Percentiles rank a stretch among this genome's conserved stretches.
Conservation (phyloP, 2,113 vertebrate genomes). For the Plecturocebus donacophilus region DNA sequence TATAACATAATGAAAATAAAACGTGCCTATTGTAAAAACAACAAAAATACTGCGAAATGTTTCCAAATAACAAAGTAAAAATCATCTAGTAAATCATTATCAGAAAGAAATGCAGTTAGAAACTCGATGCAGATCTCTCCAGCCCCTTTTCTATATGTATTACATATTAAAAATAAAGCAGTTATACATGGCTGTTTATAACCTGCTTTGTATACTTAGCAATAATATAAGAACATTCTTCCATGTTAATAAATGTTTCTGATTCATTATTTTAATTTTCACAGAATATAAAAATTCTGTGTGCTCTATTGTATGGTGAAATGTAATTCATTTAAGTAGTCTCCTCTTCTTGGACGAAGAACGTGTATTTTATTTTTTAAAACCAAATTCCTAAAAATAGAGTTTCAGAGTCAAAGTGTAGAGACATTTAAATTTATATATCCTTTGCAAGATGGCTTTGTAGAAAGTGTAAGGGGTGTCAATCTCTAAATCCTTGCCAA, state of each 20-base stretch:
- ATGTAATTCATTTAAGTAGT: neutral
- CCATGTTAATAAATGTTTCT: neutral
- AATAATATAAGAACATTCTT: neutral
- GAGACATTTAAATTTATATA: neutral
- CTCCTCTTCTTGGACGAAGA: neutral
- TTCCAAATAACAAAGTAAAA: slow-evolving; percentile 6
- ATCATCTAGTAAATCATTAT: neutral
- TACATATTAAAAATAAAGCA: neutral
- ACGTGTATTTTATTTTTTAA: neutral
- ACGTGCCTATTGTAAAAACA: neutral
- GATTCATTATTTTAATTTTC: neutral
- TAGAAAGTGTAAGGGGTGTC: neutral
- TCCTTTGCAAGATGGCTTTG: neutral
- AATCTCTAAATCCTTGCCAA: neutral
- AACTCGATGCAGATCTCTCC: neutral
- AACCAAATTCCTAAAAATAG: slow-evolving; percentile 34
- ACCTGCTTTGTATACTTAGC: neutral
- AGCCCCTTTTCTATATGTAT: neutral
- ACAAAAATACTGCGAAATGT: neutral
- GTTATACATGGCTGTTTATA: neutral
- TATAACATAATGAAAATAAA: slow-evolving; percentile 3
- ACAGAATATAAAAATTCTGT: neutral
- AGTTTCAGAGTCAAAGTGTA: slow-evolving; percentile 23
- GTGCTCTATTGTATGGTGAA: neutral
- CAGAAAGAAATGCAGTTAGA: neutral